Base-by-base conservation (phyloP, 2,888 invertebrate genomes). In the Drosophila heteroneura region DNA sequence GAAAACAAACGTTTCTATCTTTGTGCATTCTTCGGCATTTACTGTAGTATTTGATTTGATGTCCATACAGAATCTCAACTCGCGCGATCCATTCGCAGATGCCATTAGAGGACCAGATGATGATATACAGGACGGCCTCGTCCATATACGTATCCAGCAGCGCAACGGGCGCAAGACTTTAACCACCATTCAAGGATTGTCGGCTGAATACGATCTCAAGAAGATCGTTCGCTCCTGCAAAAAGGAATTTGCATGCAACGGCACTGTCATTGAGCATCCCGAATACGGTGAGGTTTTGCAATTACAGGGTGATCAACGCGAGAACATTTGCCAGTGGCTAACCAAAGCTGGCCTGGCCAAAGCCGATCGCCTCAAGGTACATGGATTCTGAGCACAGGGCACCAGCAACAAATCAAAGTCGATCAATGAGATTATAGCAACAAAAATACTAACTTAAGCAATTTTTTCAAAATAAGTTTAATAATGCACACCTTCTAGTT, bases 211-310 rank as follows among this genome's bases (percentile, higher is more conserved):
- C 97, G 99, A 99, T 96, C 96, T 99, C 95, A 99, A 99, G 95
- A 99, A 99, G 96, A 99, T 99, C 94, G 99, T 99, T 93, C 97
- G 99, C 95, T 98, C 98, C 95, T 99, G 99, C 96, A 99, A 98
- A 96, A 98, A 98, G 96, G 99, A 99, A 95, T 99, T 99, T 95
- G 99, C 99, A 93, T 99, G 99, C 96, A 99, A 99, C 97, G 99
- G 99, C 94, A 99, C 99, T 93, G 99, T 99, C 94, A 99, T 99
- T 92, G 99, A 99, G 95, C 99, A 99, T 94, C 98, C 99, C 85
- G 99, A 99, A 95, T 99, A 99, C 97, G 99, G 99, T 93, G 99
- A 99, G 95, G 99, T 99, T 92, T 96, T 99, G 91, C 99, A 99
- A 94, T 96, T 99, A 92, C 99, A 99, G 94, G 99, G 99, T 91